Percentiles rank a stretch among this genome's conserved stretches.
phyloP scores from a whole-genome alignment of 2,797 vertebrate species.

The Carduelis carduelis region DNA sequence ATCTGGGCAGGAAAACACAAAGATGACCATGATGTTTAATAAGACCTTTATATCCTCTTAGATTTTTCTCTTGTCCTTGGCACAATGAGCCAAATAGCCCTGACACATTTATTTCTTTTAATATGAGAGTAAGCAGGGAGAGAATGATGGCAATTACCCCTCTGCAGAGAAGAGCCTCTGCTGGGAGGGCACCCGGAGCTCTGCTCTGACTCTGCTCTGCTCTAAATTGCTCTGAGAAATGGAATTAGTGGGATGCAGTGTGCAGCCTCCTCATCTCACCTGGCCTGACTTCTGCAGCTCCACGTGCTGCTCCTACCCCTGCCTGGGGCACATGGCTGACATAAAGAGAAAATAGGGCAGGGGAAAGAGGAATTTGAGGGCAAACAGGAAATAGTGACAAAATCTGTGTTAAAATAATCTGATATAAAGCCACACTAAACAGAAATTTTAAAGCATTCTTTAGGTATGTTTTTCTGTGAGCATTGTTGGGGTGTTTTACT shows the following conservation, averaged over 20 bases:
- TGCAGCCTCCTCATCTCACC: not conserved
- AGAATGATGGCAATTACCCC: not conserved
- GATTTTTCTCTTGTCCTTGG: not conserved
- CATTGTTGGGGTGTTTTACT: not conserved
- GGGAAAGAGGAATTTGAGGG: not conserved
- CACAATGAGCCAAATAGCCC: not conserved
- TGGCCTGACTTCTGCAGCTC: not conserved
- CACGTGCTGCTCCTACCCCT: not conserved
- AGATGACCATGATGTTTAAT: not conserved
- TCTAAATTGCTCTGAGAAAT: not conserved
- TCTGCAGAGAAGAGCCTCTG: not conserved
- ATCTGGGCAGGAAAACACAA: not conserved
- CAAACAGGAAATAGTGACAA: not conserved
- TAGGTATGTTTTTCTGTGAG: fast-evolving
- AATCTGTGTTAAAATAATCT: not conserved
- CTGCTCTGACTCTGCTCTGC: not conserved
- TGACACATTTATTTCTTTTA: not conserved
- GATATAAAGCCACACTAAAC: not conserved
- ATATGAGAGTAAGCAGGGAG: not conserved
- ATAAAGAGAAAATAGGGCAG: fast-evolving
- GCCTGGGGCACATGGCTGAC: fast-evolving
- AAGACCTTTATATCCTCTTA: not conserved
- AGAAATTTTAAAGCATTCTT: not conserved
- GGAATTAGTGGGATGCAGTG: not conserved
- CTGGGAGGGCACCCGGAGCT: not conserved